phyloP scores from a whole-genome alignment of 1,140 invertebrate genomes.

The Ceratina japonica region DNA sequence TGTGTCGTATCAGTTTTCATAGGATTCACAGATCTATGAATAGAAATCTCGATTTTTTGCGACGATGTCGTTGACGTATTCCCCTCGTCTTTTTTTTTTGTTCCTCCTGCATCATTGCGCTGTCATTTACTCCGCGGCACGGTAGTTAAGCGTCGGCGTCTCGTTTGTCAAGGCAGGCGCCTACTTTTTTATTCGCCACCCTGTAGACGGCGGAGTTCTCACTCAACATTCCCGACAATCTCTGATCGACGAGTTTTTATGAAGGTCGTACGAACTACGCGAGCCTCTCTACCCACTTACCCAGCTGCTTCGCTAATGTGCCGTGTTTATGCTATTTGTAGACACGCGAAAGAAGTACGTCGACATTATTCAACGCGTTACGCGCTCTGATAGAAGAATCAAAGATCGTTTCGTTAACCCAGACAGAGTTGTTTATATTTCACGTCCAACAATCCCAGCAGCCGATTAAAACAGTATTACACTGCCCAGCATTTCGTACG shows the following conservation, averaged over 20 bases:
- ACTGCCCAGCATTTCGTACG: no score
- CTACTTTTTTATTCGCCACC: slow-evolving; percentile 62
- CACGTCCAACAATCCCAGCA: no score
- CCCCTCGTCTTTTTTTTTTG: slow-evolving; percentile 10
- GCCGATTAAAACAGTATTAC: no score
- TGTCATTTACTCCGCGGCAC: slow-evolving; percentile 22
- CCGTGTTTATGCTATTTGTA: slow-evolving; percentile 61
- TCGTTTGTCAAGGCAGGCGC: slow-evolving; percentile 27
- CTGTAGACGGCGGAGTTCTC: slow-evolving; percentile 62
- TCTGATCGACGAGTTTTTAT: slow-evolving; percentile 72
- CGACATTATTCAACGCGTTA: no score
- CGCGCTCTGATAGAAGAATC: no score
- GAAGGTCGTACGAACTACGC: slow-evolving; percentile 68
- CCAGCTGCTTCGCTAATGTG: slow-evolving; percentile 48
- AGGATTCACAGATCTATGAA: slow-evolving; percentile 21
- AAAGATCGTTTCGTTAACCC: no score
- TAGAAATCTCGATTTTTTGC: neutral
- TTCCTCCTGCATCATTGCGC: slow-evolving; percentile 9
- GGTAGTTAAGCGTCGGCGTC: slow-evolving; percentile 23
- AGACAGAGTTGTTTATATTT: no score
- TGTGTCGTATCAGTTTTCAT: no score
- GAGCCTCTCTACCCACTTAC: slow-evolving; percentile 56
- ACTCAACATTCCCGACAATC: slow-evolving; percentile 67
- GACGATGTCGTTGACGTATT: neutral
- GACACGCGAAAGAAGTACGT: slow-evolving; percentile 14